Percentiles rank a stretch among this genome's conserved stretches.
phyloP scores from a whole-genome alignment of 2,797 vertebrate genomes.

The Aratinga solstitialis region DNA sequence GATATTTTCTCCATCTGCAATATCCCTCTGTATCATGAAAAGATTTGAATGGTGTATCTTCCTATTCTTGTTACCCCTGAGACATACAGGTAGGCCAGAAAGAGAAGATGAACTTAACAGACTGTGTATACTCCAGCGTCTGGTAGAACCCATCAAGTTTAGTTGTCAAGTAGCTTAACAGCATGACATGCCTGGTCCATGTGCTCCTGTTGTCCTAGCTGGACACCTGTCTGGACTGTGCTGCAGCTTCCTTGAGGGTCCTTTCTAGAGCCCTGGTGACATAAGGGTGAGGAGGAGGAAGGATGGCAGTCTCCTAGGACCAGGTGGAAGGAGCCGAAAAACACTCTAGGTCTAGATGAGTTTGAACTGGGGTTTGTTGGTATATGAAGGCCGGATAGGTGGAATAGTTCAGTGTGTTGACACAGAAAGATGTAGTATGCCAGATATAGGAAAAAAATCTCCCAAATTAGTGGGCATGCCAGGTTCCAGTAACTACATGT shows the following conservation, averaged over 20 bases:
- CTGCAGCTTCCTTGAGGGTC: background rate
- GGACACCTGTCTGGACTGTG: background rate
- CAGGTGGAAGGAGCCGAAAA: background rate
- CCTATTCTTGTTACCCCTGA: background rate
- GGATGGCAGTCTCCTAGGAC: background rate
- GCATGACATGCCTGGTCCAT: background rate
- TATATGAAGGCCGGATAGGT: background rate
- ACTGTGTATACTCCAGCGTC: rapidly evolving
- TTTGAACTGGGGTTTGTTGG: background rate
- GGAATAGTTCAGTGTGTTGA: background rate
- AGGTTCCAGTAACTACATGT: background rate
- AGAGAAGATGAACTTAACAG: background rate
- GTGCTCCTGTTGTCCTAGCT: background rate
- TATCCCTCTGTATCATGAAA: background rate
- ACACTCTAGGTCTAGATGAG: background rate
- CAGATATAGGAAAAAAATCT: background rate
- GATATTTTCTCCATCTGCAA: background rate
- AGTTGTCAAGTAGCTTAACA: background rate
- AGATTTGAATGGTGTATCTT: background rate
- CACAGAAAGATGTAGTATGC: background rate
- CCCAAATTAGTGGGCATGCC: background rate
- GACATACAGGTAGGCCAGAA: background rate
- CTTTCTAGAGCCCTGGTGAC: background rate
- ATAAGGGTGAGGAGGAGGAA: rapidly evolving
- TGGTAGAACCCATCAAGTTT: background rate